Evolutionary conservation across 2,888 invertebrate species (phyloP), one percentile per base, ranked within the genome.

Genomic region (Protophormia terraenovae): DNA sequence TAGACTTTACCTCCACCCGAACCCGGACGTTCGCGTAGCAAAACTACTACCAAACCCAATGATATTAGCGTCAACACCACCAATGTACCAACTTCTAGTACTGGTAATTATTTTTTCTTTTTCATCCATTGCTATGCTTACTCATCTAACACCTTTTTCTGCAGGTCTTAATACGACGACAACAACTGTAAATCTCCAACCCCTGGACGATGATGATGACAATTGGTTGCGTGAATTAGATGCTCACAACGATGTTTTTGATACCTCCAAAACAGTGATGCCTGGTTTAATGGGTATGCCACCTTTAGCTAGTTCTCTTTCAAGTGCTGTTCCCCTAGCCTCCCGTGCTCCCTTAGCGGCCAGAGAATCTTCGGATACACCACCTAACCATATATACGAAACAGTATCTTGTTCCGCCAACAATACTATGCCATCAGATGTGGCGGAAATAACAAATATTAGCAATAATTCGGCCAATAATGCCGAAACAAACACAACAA

Each of bases 1-100:
- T 83, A 91, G 90, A 90, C 92, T 41, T 89, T 92, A 86, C 93
- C 93, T 38, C 93, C 93, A 4, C 93, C 93, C 0, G 93, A 93
- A 69, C 91, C 92, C 3, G 90, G 92, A 53, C 91, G 92, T 72
- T 91, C 91, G 12, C 91, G 93, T 5, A 90, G 92, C 87, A 92
- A 92, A 82, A 82, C 78, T 24, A 91, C 91, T 67, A 89, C 85
- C 53, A 92, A 92, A 88, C 79, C 71, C 27, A 79, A 55, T 8
- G 87, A 77, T 7, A 50, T 80, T n/a, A n/a, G n/a, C n/a, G n/a
- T n/a, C 1, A n/a, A 73, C 14, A 60, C 72, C 22, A 6, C 60
- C 7, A 72, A 60, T 58, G 50, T 83, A 69, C 41, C 84, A 16
- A 72, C 69, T 12, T 38, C 82, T 5, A 58, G 58, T 32, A 50